Conservation (phyloP, 1,140 invertebrate genomes). For the Rhyacophila brunnea region DNA sequence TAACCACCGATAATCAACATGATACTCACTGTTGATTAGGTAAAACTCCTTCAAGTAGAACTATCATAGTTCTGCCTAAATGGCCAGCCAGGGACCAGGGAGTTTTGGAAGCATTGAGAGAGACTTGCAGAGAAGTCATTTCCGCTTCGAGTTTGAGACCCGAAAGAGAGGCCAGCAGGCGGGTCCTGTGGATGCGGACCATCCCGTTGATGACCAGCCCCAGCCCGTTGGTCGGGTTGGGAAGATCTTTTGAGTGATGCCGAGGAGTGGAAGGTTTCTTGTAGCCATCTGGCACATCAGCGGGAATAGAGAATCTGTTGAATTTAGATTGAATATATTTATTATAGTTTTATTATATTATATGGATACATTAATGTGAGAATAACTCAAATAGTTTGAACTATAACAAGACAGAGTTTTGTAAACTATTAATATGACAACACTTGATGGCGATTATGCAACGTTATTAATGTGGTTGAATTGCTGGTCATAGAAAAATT, state of each 20-base stretch:
- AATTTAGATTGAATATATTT: too few species aligned
- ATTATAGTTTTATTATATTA: too few species aligned
- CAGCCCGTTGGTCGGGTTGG: conserved; percentile 42
- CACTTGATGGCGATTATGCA: too few species aligned
- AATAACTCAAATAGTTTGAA: too few species aligned
- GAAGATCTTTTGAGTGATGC: conserved; percentile 42
- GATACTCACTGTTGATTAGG: conserved; percentile 80
- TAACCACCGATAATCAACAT: too few species aligned
- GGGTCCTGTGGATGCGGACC: conserved; percentile 84
- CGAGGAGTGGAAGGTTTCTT: conserved; percentile 41
- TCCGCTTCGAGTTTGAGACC: conserved; percentile 90
- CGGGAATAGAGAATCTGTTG: conserved; percentile 47
- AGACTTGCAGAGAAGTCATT: conserved; percentile 79
- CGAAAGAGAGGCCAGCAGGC: conserved; percentile 85
- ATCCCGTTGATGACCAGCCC: conserved; percentile 79
- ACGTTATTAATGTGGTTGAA: too few species aligned
- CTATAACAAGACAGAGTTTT: too few species aligned
- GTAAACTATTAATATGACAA: too few species aligned
- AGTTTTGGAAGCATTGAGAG: conserved; percentile 75
- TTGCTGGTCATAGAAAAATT: too few species aligned
- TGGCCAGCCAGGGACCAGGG: conserved; percentile 89
- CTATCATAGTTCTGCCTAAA: conserved; percentile 88
- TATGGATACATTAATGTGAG: too few species aligned
- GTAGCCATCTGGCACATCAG: conserved; percentile 46
- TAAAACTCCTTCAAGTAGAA: conserved; percentile 84